Conservation (phyloP, 1,140 invertebrate genomes). For the Bombus confusus region DNA sequence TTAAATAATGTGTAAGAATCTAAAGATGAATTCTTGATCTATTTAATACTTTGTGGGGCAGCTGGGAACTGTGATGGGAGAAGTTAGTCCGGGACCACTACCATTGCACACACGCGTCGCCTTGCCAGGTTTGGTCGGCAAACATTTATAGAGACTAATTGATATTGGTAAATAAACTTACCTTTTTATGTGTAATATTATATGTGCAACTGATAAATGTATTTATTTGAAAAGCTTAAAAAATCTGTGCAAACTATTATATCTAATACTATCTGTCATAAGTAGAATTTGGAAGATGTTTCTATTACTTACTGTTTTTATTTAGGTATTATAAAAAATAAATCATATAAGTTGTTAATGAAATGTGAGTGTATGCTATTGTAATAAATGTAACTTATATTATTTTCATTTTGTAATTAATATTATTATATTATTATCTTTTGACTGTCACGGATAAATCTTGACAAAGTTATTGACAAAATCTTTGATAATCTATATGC, state of each 20-base stretch:
- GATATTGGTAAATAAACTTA: conserved; percentile 51
- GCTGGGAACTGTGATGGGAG: conserved; percentile 78
- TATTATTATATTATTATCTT: not conserved
- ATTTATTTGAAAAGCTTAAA: conserved; percentile 38
- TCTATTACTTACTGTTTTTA: not conserved
- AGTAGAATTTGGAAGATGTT: conserved; percentile 19
- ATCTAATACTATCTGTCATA: conserved; percentile 11
- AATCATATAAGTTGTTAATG: not conserved
- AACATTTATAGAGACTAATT: conserved; percentile 73
- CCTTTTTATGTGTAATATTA: conserved; percentile 43
- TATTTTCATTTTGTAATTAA: not conserved
- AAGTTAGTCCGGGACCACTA: conserved; percentile 78
- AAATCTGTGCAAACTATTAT: conserved; percentile 27
- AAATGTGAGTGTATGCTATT: not conserved
- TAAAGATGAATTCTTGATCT: conserved; percentile 71
- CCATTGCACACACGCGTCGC: conserved; percentile 77
- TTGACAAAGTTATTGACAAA: not conserved
- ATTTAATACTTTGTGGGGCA: conserved; percentile 78
- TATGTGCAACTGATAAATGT: conserved; percentile 57
- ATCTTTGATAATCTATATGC: not conserved
- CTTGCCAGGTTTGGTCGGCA: conserved; percentile 78
- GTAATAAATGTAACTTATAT: not conserved
- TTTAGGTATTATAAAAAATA: conserved; percentile 6
- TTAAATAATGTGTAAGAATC: conserved; percentile 60
- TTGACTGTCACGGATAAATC: not conserved